phyloP scores from a whole-genome alignment of 2,113 vertebrate species.

The Heliornis fulica region DNA sequence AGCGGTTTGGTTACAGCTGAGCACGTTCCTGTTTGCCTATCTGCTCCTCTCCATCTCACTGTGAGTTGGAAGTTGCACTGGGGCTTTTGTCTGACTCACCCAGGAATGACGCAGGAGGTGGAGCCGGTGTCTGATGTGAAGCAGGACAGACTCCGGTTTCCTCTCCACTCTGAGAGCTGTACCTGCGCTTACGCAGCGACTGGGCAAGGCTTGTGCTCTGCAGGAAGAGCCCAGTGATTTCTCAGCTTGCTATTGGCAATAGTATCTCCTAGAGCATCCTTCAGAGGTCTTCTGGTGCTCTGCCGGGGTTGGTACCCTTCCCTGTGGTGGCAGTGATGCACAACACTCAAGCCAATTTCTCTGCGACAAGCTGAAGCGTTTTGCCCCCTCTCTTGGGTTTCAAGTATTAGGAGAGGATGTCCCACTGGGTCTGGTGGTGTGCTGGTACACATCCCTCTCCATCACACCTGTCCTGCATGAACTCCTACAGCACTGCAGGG shows the following conservation, averaged over 20 bases:
- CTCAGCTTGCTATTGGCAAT: background rate
- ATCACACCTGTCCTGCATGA: background rate
- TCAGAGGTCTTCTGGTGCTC: background rate
- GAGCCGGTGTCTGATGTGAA: background rate
- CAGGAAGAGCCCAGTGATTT: background rate
- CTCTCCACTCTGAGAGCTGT: background rate
- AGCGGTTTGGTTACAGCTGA: background rate
- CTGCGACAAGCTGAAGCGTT: background rate
- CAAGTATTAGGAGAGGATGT: background rate
- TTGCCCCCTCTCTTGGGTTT: background rate
- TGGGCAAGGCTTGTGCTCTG: background rate
- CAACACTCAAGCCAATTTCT: background rate
- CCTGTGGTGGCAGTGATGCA: background rate
- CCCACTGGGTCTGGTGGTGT: too few species aligned
- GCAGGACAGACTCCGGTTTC: background rate
- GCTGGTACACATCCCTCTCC: background rate
- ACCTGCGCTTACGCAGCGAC: background rate
- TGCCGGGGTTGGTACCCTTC: background rate
- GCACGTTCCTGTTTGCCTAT: background rate
- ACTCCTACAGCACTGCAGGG: too few species aligned
- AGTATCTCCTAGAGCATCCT: background rate
- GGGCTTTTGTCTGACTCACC: constrained; percentile 14
- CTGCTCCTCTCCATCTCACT: background rate
- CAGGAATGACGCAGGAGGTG: background rate
- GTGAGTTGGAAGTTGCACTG: background rate